Evolutionary conservation across 1,140 invertebrate genomes (phyloP), one percentile per base, ranked within the genome.

Genomic region (Limonius californicus): DNA sequence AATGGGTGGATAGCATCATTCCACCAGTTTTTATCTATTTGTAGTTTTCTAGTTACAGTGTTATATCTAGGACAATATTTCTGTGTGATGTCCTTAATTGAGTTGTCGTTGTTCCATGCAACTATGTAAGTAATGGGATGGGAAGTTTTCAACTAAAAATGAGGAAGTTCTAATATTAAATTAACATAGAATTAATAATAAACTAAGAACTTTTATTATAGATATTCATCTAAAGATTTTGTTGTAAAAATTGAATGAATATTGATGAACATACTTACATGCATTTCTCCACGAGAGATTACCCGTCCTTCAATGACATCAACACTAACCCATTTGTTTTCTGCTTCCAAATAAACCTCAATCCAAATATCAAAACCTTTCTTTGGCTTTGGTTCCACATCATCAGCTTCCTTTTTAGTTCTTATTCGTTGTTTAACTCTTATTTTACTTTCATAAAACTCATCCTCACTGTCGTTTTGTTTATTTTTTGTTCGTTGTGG

Each of bases 31-130:
- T 83, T 71, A 62, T 93, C 86, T 0, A 87, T 81, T 8, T 95
- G 81, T 18, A 87, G 76, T 75, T 95, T 95, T 21, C 88, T 81
- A 1, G 90, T 92, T 0, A 85, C 79, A 9, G 91, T 91, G 66
- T 92, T 83, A 87, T 89, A 98, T 59, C 90, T 85, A 0, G 85
- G 79, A 63, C 90, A 90, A 76, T 98, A 98, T n/a, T 91, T 81
- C 47, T 86, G 81, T 0, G 94, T 96, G 0, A 98, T 84, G 80
- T 98, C 95, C 77, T 95, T 97, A 0, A 97, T 64, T 21, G 83
- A 83, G 32, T 84, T 83, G 66, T 87, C 83, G 68, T 89, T 88
- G 74, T 93, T 90, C 83, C 90, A 95, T 2, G 87, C 88, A 15
- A 97, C 71, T 0, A 95, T 82, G 74, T 97, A 97, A 3, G 83